phyloP scores from a whole-genome alignment of 2,888 invertebrate genomes.

The Drosophila barbarae region DNA sequence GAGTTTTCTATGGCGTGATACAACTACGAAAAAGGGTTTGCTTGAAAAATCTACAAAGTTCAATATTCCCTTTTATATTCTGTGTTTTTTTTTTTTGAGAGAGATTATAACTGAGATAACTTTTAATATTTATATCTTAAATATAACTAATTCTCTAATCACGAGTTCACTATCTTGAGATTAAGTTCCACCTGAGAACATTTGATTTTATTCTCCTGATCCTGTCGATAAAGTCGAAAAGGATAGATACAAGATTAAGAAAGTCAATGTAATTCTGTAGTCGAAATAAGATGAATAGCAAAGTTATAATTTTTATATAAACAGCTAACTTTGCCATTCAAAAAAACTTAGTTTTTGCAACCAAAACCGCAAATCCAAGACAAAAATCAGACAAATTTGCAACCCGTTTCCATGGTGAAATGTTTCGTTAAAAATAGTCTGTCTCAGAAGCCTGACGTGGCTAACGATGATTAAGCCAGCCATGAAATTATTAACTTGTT shows the following conservation, averaged over 20 bases:
- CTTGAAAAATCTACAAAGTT: neutral
- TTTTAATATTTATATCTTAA: neutral
- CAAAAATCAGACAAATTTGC: conserved; percentile 2
- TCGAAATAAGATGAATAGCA: too few relatives aligned
- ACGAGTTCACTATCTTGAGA: too few relatives aligned
- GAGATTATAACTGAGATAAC: neutral
- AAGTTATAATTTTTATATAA: neutral
- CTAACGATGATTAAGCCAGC: conserved; percentile 65
- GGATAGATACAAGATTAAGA: too few relatives aligned
- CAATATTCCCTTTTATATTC: neutral
- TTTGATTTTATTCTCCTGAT: too few relatives aligned
- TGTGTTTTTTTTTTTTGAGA: neutral
- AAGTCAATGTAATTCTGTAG: too few relatives aligned
- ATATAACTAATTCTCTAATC: too few relatives aligned
- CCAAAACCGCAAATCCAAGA: conserved; percentile 3
- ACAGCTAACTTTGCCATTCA: neutral
- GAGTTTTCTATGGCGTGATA: neutral
- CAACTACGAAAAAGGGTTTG: too few relatives aligned
- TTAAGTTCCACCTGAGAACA: too few relatives aligned
- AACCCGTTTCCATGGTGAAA: conserved; percentile 36
- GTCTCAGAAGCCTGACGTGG: conserved; percentile 39
- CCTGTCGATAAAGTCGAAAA: too few relatives aligned
- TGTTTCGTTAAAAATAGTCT: conserved; percentile 39
- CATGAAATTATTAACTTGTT: conserved; percentile 71
- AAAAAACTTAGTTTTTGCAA: neutral